phyloP scores from a whole-genome alignment of 2,113 vertebrate species.

The Boleophthalmus pectinirostris region DNA sequence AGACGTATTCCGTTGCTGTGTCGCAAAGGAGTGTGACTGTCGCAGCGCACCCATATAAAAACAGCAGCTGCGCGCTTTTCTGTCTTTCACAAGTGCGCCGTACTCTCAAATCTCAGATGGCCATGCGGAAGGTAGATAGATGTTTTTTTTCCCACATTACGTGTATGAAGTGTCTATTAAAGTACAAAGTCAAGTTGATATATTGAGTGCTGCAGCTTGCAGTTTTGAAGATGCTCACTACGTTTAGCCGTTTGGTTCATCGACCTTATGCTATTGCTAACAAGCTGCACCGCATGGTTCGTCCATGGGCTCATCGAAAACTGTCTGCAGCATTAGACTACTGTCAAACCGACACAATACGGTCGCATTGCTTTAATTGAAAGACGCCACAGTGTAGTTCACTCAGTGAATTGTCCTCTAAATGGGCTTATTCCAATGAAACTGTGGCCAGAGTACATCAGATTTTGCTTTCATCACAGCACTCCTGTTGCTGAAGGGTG shows the following conservation, averaged over 20 bases:
- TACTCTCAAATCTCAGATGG: not conserved
- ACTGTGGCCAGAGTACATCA: constrained; percentile 61
- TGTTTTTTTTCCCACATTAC: not conserved
- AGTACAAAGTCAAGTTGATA: not conserved
- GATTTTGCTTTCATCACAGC: constrained; percentile 75
- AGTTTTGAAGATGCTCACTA: too few relatives aligned
- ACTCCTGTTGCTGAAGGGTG: constrained; percentile 52
- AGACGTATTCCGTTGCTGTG: not conserved
- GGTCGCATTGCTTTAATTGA: not conserved
- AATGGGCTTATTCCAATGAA: constrained; percentile 40
- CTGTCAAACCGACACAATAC: not conserved
- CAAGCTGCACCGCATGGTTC: not conserved
- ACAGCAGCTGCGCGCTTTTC: not conserved
- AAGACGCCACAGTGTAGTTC: constrained; percentile 21
- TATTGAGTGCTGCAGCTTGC: not conserved
- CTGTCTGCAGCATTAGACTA: not conserved
- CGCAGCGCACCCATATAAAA: not conserved
- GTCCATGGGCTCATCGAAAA: not conserved
- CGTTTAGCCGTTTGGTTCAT: not conserved
- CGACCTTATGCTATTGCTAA: not conserved
- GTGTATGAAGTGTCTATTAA: not conserved
- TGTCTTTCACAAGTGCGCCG: not conserved
- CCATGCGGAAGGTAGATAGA: not conserved
- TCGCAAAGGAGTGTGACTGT: not conserved
- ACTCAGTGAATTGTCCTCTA: constrained; percentile 20